These are phyloP conservation scores for Cassiopea xamachana DNA, from an alignment of 30 jellyfish, hydroid and myxozoan species.

Conservation along the genomic window DNA sequence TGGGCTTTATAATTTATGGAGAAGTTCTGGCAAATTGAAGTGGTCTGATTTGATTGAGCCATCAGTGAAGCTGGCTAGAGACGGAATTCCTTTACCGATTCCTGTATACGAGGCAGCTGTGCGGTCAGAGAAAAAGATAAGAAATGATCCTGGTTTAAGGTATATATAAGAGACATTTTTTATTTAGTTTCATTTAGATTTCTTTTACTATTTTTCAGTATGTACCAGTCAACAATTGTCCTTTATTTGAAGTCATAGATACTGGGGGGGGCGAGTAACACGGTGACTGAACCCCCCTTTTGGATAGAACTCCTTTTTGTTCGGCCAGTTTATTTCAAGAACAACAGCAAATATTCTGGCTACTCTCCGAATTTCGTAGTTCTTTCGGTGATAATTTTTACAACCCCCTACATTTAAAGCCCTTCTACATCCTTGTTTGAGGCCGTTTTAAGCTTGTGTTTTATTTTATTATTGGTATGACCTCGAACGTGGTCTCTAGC, in stretches of 20 bases:
- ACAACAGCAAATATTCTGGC: background rate
- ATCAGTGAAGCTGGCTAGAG: slow-evolving; percentile 79
- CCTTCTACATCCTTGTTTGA: no score
- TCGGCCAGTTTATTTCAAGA: background rate
- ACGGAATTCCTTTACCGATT: slow-evolving; percentile 87
- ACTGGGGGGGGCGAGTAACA: background rate
- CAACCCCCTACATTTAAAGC: no score
- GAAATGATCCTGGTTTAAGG: slow-evolving; percentile 79
- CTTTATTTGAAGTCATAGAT: background rate
- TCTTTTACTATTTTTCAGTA: no score
- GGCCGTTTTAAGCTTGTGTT: no score
- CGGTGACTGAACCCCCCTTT: background rate
- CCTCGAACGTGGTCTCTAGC: no score
- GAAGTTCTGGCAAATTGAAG: slow-evolving; percentile 84
- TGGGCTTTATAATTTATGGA: slow-evolving; percentile 84
- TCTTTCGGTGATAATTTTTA: no score
- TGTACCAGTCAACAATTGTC: background rate
- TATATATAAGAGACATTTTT: background rate
- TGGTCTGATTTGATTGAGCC: slow-evolving; percentile 93
- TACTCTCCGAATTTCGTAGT: background rate
- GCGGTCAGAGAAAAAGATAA: slow-evolving; percentile 41
- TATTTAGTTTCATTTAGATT: no score
- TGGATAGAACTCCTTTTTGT: background rate
- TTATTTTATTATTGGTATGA: no score
- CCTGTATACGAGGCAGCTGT: slow-evolving; percentile 69